These are phyloP conservation scores for Anseranas semipalmata DNA, from an alignment of 2,113 vertebrate species.

Conservation along the genomic window DNA sequence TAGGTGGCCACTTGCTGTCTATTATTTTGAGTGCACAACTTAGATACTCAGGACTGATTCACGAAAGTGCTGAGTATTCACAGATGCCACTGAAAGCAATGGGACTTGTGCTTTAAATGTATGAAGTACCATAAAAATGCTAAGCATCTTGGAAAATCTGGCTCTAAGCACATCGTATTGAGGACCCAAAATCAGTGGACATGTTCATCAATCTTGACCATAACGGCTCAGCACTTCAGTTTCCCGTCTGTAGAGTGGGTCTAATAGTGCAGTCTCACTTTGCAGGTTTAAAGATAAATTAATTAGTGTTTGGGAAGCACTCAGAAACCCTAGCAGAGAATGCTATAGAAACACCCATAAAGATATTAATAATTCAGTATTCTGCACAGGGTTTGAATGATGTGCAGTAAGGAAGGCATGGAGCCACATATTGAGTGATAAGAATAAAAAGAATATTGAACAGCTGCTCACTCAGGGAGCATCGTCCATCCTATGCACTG, in stretches of 20 bases:
- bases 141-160: slow-evolving; percentile 19
- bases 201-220: slow-evolving; percentile 4
- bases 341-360: slow-evolving; percentile 37
- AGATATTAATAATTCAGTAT: slow-evolving; percentile 66
- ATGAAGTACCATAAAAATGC: slow-evolving; percentile 1
- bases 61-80: not conserved
- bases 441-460: slow-evolving; percentile 71
- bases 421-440: slow-evolving; percentile 68
- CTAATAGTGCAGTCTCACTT: not conserved
- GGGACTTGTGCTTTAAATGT: not conserved
- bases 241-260: slow-evolving; percentile 3
- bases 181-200: not conserved
- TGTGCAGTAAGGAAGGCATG: slow-evolving; percentile 54
- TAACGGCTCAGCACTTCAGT: not conserved
- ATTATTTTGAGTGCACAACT: not conserved
- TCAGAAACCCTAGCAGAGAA: not conserved
- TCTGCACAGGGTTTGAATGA: slow-evolving; percentile 20
- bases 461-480: slow-evolving; percentile 55
- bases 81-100: not conserved
- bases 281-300: slow-evolving; percentile 39
- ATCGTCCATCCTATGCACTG: slow-evolving; percentile 50
- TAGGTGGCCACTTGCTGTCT: not conserved
- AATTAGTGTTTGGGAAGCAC: slow-evolving; percentile 44
- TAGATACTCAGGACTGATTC: not conserved
- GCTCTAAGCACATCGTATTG: not conserved